Base-by-base conservation (phyloP, 2,888 invertebrate species). In the Pristionchus mayeri region DNA sequence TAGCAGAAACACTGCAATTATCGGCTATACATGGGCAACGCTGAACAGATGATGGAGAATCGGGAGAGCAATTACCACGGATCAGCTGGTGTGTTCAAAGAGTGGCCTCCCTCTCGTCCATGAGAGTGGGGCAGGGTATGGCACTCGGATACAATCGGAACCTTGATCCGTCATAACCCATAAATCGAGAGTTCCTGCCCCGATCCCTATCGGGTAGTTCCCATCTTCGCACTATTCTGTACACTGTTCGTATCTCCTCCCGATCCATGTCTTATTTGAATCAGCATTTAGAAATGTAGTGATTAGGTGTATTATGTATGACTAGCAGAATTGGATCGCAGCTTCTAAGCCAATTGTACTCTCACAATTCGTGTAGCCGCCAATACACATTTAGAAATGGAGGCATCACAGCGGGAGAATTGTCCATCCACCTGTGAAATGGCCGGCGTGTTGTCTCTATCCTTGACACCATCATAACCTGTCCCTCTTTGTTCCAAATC, bases 401-500 rank as follows among this genome's bases (percentile, higher is more conserved):
- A 18, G 54, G 4, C 54, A 71, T 21, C n/a, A 2, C 71, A 71
- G 71, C 71, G 13, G 71, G 71, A 34, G 34, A n/a, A 0, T 71
- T 30, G 34, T 71, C 44, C 40, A 44, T 71, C 40, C 71, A 44
- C 24, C 3, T 71, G 24, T 71, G 44, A 71, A 71, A 71, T 71
- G 71, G 37, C 71, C 63, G 63, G 34, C 63, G 63, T 63, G 63
- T 63, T 71, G 40, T 71, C 44, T 44, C 71, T 44, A 71, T 71
- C 71, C 71, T 71, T 71, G 71, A 71, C 71, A 63, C 63, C 63
- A 63, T 63, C 71, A 71, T 71, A 71, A 71, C 71, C 71, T 71
- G 71, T 71, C 71, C 40, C n/a, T n/a, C 40, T 40, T 71, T 71
- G 71, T 71, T 71, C 71, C 71, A 71, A 71, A 71, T 71, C 71